Evolutionary conservation across 2,888 invertebrate species (phyloP).

Genomic region (Hirtodrosophila histrioides): DNA sequence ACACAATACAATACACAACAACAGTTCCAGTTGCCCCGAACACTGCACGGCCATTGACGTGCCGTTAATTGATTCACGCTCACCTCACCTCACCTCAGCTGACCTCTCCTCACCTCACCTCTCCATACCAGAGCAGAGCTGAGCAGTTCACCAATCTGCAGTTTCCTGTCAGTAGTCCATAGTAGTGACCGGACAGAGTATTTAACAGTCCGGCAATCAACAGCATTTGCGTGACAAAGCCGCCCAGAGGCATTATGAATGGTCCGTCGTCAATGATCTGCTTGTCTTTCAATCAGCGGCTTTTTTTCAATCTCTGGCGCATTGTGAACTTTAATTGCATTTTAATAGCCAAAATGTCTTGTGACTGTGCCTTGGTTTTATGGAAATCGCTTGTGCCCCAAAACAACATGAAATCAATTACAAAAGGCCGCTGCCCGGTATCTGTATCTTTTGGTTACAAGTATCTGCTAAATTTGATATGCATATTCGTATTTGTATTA

Average conservation of each 20-base stretch:
- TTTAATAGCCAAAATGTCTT: conserved; percentile 59
- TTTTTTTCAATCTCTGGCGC: conserved; percentile 18
- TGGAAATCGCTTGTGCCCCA: conserved; percentile 50
- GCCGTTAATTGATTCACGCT: conserved; percentile 71
- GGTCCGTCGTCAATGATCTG: conserved; percentile 43
- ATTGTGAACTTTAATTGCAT: conserved; percentile 67
- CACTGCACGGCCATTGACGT: conserved; percentile 43
- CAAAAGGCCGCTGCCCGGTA: conserved; percentile 20
- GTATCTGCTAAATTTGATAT: too few relatives aligned
- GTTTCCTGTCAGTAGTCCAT: conserved; percentile 40
- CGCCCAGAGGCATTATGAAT: conserved; percentile 51
- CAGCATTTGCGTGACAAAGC: conserved; percentile 71
- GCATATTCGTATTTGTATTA: too few relatives aligned
- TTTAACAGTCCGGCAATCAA: conserved; percentile 28
- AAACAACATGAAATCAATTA: conserved; percentile 45
- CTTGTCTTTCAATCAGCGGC: conserved; percentile 17
- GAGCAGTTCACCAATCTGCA: neutral
- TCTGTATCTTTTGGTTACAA: too few relatives aligned
- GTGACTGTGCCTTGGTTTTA: conserved; percentile 61
- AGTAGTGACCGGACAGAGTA: neutral
- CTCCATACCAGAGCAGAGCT: too few relatives aligned
- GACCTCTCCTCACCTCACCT: too few relatives aligned
- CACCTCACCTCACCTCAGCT: neutral
- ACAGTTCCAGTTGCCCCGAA: conserved; percentile 15
- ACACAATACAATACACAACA: too few relatives aligned